These are phyloP conservation scores for Meiosimyza platycephala DNA, from an alignment of 2,888 invertebrate species.

Conservation along the genomic window DNA sequence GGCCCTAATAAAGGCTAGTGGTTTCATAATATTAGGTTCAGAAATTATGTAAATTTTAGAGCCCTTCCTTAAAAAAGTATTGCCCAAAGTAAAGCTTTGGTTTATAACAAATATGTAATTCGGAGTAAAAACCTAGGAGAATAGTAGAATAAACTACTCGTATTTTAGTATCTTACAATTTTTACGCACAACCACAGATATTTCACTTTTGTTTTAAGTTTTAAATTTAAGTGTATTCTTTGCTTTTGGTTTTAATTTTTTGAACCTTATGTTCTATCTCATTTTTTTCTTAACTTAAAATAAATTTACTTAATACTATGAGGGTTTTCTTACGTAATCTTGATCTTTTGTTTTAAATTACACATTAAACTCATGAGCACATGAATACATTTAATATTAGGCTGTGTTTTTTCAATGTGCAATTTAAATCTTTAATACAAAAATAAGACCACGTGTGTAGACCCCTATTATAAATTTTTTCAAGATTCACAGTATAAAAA, in stretches of 20 bases:
- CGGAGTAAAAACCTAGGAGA: not conserved
- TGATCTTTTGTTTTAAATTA: not conserved
- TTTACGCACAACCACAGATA: constrained; percentile 23
- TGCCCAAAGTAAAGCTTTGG: too few species aligned
- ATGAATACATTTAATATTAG: too few species aligned
- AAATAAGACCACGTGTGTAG: too few species aligned
- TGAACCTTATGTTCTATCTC: not conserved
- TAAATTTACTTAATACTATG: not conserved
- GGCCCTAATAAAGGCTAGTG: too few species aligned
- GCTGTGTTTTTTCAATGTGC: too few species aligned
- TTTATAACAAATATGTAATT: not conserved
- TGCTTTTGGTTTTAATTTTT: not conserved
- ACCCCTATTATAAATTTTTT: too few species aligned
- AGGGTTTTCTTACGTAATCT: not conserved
- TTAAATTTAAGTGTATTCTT: not conserved
- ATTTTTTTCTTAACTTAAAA: not conserved
- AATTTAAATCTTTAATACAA: too few species aligned
- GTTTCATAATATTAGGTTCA: too few species aligned
- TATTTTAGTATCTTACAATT: constrained; percentile 5
- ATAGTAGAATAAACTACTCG: not conserved
- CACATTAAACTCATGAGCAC: too few species aligned
- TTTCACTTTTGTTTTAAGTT: not conserved
- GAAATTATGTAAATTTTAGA: too few species aligned
- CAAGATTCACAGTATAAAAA: too few species aligned
- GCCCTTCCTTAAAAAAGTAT: not conserved